Conservation (phyloP, 2,113 vertebrate species). For the Thymallus thymallus region DNA sequence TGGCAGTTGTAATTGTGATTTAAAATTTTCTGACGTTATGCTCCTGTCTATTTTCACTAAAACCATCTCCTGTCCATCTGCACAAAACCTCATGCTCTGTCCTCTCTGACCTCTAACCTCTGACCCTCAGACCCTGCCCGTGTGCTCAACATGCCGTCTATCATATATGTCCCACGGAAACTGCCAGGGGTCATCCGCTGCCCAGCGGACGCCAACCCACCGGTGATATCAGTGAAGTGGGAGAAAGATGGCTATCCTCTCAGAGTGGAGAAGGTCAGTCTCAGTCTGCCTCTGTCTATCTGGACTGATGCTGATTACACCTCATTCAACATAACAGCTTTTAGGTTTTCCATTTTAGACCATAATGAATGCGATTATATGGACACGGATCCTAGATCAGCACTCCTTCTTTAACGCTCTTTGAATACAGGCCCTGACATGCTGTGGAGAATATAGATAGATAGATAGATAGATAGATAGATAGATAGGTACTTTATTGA, state of each 20-base stretch:
- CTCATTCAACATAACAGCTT: background rate
- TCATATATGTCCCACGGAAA: constrained; percentile 95
- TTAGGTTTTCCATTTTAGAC: too few species aligned
- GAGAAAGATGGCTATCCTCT: constrained; percentile 96
- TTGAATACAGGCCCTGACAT: too few species aligned
- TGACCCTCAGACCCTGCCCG: constrained; percentile 86
- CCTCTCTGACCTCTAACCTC: background rate
- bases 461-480: too few species aligned
- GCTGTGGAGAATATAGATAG: too few species aligned
- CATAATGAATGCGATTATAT: too few species aligned
- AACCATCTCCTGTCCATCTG: background rate
- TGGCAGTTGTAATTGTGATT: too few species aligned
- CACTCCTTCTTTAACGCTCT: too few species aligned
- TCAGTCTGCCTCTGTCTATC: background rate
- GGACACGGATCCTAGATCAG: too few species aligned
- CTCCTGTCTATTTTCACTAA: background rate
- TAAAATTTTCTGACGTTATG: background rate
- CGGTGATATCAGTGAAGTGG: constrained; percentile 93
- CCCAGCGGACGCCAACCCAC: constrained; percentile 94
- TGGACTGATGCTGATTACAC: background rate
- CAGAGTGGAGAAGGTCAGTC: constrained; percentile 89
- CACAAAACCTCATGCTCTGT: background rate
- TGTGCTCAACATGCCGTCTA: constrained; percentile 96
- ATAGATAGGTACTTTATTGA: too few species aligned
- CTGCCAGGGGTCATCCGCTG: constrained; percentile 97